Percentiles rank a stretch among this genome's conserved stretches.
Evolutionary conservation across 2,888 invertebrate genomes (phyloP).

Genomic region (Ichneumon xanthorius): DNA sequence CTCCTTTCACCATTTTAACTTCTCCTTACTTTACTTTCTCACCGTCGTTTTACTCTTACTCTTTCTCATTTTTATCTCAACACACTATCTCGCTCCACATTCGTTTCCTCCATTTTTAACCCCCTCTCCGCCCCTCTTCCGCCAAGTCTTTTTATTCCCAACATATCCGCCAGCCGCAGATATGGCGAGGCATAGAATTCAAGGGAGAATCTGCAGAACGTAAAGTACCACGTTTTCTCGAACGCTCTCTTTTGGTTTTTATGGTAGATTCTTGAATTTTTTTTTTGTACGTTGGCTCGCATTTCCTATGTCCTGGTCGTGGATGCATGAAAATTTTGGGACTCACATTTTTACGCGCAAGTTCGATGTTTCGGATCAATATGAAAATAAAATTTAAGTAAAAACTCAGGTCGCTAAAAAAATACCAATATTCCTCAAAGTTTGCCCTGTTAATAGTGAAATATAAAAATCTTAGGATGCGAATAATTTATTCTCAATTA

Average conservation of each 20-base stretch:
- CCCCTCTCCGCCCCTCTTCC: neutral
- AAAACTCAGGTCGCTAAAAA: neutral
- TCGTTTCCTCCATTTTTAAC: conserved; percentile 8
- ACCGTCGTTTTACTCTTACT: conserved; percentile 40
- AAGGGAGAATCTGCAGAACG: conserved; percentile 28
- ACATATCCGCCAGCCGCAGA: conserved; percentile 63
- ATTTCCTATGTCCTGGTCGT: neutral
- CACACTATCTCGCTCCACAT: conserved; percentile 29
- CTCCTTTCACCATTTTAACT: conserved; percentile 65
- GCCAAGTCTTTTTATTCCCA: conserved; percentile 22
- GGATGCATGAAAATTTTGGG: neutral
- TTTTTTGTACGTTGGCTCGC: neutral
- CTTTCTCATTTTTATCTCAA: conserved; percentile 43
- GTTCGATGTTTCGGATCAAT: too few species aligned
- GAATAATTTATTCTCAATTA: too few species aligned
- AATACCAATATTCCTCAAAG: neutral
- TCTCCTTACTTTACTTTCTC: conserved; percentile 58
- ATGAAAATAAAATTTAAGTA: neutral
- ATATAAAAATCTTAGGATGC: too few species aligned
- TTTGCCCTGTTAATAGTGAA: too few species aligned
- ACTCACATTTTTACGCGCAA: neutral
- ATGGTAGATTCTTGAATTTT: conserved; percentile 8
- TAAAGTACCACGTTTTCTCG: conserved; percentile 43
- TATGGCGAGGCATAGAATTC: conserved; percentile 28
- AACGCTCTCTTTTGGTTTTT: conserved; percentile 44